A percentile compares a stretch with the other conserved stretches of the same genome.
phyloP scores from a whole-genome alignment of 2,888 invertebrate genomes.

The Leptopilina syphax region DNA sequence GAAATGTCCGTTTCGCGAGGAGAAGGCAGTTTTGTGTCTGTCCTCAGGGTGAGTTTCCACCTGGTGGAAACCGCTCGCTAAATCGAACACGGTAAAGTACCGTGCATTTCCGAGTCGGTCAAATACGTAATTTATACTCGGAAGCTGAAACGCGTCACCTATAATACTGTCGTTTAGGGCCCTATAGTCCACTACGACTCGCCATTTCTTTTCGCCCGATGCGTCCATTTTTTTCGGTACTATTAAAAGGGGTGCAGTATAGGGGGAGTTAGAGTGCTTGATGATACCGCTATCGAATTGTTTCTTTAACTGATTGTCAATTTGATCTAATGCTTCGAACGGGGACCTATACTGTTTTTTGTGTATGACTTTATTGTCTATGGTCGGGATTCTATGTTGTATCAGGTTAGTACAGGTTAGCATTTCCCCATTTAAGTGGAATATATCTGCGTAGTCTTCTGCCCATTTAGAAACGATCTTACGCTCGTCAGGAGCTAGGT shows the following conservation, averaged over 20 bases:
- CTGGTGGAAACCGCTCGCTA: background rate
- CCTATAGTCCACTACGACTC: background rate
- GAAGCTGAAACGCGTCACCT: background rate
- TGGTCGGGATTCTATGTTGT: constrained; percentile 1
- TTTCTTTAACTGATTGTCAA: too few relatives aligned
- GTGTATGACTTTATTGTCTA: background rate
- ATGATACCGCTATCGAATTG: too few relatives aligned
- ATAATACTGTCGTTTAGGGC: background rate
- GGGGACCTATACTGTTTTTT: too few relatives aligned
- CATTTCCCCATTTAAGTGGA: background rate
- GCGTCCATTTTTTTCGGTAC: too few relatives aligned
- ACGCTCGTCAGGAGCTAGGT: background rate
- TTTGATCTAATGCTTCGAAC: too few relatives aligned
- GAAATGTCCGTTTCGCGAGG: background rate
- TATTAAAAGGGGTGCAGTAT: too few relatives aligned
- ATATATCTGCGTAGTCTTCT: background rate
- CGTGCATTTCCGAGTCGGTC: background rate
- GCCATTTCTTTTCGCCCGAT: constrained; percentile 1
- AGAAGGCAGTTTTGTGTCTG: background rate
- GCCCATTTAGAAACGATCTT: background rate
- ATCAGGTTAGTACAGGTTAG: background rate
- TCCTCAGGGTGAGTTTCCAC: background rate
- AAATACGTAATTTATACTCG: background rate
- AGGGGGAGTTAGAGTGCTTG: too few relatives aligned
- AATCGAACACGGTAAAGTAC: background rate